Percentiles rank a stretch among this genome's conserved stretches.
Evolutionary conservation across 2,797 vertebrate genomes (phyloP).

Genomic region (Meda fulgida): DNA sequence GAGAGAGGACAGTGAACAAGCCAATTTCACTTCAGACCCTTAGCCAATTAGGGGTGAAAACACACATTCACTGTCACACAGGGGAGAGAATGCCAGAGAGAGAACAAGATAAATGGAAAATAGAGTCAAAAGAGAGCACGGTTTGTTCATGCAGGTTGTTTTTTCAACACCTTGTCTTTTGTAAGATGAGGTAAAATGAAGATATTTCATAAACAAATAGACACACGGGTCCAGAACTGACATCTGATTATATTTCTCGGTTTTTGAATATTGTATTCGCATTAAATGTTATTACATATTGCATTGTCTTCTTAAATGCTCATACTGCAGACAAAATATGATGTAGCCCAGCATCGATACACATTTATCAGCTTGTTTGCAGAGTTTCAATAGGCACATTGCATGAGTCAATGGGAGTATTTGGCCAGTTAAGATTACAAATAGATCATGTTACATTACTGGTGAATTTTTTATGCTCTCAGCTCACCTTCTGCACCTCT

Average conservation of each 20-base stretch:
- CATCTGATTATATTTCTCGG: neutral
- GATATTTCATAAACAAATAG: neutral
- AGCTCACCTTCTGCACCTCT: neutral
- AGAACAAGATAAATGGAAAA: conserved; percentile 9
- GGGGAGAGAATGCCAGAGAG: neutral
- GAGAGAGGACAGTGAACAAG: conserved; percentile 45
- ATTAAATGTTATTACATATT: neutral
- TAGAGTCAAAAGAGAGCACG: neutral
- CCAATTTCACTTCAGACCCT: conserved; percentile 55
- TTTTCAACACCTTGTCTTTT: neutral
- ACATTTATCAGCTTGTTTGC: neutral
- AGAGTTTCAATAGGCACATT: neutral
- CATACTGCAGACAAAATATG: neutral
- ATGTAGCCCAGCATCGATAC: neutral
- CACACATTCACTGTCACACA: conserved; percentile 50
- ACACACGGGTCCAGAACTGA: neutral
- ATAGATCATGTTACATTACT: neutral
- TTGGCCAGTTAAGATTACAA: neutral
- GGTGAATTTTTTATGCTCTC: neutral
- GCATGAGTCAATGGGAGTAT: neutral
- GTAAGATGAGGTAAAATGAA: neutral
- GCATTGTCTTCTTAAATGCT: neutral
- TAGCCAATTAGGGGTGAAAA: conserved; percentile 52
- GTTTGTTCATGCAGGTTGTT: neutral
- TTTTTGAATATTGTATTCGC: neutral